Conservation (phyloP, 2,113 vertebrate genomes). For the Blennius ocellaris region DNA sequence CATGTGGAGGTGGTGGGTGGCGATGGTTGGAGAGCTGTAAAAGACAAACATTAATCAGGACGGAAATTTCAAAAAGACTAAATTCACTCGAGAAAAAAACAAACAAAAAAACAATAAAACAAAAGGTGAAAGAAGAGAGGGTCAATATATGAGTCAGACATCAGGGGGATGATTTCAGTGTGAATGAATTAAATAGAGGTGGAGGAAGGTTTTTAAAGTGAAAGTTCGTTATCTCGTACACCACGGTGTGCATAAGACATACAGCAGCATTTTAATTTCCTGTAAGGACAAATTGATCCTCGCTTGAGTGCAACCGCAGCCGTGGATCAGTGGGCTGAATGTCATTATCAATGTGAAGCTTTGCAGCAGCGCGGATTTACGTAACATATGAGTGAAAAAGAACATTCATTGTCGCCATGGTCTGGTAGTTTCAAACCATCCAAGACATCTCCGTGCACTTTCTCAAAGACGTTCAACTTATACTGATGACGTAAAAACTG, state of each 20-base stretch:
- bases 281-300: neutral
- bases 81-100: too few species aligned
- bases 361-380: neutral
- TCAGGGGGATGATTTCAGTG: conserved; percentile 2
- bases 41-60: neutral
- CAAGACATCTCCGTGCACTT: neutral
- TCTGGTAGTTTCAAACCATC: neutral
- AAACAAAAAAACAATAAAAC: conserved; percentile 18
- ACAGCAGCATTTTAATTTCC: neutral
- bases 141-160: conserved; percentile 45
- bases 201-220: neutral
- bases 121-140: conserved; percentile 29
- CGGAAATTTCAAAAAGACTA: too few species aligned
- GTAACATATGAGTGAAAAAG: neutral
- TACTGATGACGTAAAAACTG: neutral
- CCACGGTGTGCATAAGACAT: neutral
- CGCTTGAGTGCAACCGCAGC: neutral
- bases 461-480: neutral
- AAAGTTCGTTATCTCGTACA: neutral
- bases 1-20: neutral
- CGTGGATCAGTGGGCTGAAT: neutral
- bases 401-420: too few species aligned
- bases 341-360: neutral
- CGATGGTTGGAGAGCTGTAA: neutral
- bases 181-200: conserved; percentile 7